These are phyloP conservation scores for Drosophila leontia DNA, from an alignment of 1,140 invertebrate genomes.

Conservation along the genomic window DNA sequence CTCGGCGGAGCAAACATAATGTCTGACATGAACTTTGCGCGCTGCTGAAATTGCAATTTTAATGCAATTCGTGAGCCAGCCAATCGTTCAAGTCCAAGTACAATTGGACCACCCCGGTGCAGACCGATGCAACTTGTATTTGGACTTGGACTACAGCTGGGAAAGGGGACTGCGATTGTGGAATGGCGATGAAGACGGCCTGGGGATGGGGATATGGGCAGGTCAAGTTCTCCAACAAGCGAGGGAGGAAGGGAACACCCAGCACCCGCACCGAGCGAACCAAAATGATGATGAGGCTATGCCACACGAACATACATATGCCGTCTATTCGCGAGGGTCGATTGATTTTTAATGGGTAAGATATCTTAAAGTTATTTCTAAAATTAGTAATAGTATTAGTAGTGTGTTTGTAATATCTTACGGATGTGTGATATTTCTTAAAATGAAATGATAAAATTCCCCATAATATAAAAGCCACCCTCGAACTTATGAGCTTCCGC, in stretches of 20 bases:
- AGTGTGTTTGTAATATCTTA: no score
- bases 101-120: constrained; percentile 78
- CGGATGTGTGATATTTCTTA: neutral
- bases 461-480: constrained; percentile 32
- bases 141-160: constrained; percentile 21
- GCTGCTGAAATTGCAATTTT: constrained; percentile 84
- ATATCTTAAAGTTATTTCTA: neutral
- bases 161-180: constrained; percentile 12
- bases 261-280: constrained; percentile 43
- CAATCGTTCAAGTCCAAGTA: constrained; percentile 82
- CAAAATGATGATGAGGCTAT: constrained; percentile 50
- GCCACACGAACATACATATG: constrained; percentile 44
- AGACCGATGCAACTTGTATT: constrained; percentile 28
- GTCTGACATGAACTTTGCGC: constrained; percentile 83
- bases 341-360: neutral
- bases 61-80: constrained; percentile 84
- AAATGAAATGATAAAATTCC: neutral
- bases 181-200: constrained; percentile 30
- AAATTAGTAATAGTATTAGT: no score
- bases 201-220: constrained; percentile 32
- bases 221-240: constrained; percentile 23
- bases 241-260: constrained; percentile 7
- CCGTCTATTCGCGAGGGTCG: constrained; percentile 27
- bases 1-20: constrained; percentile 66
- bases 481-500: constrained; percentile 64